Conservation (phyloP, 2,113 vertebrate genomes). For the Tupaia tana region DNA sequence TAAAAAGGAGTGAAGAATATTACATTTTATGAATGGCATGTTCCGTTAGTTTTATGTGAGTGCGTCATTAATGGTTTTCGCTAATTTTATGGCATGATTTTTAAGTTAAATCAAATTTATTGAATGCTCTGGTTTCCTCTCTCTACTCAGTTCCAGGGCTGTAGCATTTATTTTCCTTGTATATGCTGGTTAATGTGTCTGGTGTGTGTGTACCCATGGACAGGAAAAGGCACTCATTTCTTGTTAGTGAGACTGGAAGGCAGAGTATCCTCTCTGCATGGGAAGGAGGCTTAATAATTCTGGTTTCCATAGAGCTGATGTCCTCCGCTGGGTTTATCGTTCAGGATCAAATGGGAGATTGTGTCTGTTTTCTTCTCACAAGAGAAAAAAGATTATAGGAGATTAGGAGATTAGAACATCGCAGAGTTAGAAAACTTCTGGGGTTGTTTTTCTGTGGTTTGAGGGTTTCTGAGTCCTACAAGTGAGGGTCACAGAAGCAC, state of each 20-base stretch:
- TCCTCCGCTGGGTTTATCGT: not conserved
- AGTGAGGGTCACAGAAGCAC: not conserved
- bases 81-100: constrained; percentile 71
- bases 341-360: not conserved
- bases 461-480: not conserved
- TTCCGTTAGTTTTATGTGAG: constrained; percentile 62
- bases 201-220: not conserved
- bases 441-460: not conserved
- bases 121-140: constrained; percentile 39
- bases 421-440: not conserved
- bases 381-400: not conserved
- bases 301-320: not conserved
- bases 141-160: not conserved
- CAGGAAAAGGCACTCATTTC: not conserved
- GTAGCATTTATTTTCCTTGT: not conserved
- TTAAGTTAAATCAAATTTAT: constrained; percentile 69
- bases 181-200: not conserved
- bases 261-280: not conserved
- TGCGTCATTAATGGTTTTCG: constrained; percentile 70
- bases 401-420: not conserved
- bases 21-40: constrained; percentile 70
- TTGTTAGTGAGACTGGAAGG: constrained; percentile 15
- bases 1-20: constrained; percentile 69
- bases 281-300: not conserved
- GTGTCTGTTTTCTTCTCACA: not conserved